A percentile compares a stretch with the other conserved stretches of the same genome.
Conservation (phyloP, 2,797 vertebrate species). For the Eospalax fontanierii region DNA sequence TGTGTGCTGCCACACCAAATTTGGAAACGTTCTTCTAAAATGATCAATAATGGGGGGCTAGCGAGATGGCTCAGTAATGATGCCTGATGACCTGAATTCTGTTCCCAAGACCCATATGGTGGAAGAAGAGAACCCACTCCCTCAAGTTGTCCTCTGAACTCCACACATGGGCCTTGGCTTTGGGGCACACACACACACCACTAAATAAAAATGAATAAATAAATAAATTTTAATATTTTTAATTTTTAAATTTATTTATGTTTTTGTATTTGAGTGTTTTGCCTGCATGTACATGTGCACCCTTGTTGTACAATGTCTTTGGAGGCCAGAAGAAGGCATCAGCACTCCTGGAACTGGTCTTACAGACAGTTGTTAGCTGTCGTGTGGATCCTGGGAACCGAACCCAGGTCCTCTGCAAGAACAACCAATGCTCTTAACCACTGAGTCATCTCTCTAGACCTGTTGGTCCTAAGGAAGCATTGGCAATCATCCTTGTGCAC, state of each 20-base stretch:
- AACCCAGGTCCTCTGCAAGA: no score
- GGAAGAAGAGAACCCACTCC: background rate
- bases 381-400: no score
- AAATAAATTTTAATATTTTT: no score
- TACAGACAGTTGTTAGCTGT: no score
- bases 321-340: no score
- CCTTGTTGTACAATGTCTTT: no score
- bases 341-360: no score
- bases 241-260: no score
- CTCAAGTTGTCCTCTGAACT: background rate
- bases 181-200: background rate
- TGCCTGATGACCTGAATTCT: background rate
- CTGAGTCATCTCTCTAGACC: background rate
- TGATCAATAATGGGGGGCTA: slow-evolving; percentile 1
- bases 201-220: background rate
- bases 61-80: background rate
- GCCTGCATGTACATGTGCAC: no score
- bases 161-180: background rate
- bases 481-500: background rate
- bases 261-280: no score
- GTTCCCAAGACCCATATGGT: background rate
- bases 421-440: no score
- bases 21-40: background rate
- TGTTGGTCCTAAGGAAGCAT: background rate
- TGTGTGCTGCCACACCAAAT: no score